Evolutionary conservation across 2,797 vertebrate genomes (phyloP).

Genomic region (Pteronotus mesoamericanus): DNA sequence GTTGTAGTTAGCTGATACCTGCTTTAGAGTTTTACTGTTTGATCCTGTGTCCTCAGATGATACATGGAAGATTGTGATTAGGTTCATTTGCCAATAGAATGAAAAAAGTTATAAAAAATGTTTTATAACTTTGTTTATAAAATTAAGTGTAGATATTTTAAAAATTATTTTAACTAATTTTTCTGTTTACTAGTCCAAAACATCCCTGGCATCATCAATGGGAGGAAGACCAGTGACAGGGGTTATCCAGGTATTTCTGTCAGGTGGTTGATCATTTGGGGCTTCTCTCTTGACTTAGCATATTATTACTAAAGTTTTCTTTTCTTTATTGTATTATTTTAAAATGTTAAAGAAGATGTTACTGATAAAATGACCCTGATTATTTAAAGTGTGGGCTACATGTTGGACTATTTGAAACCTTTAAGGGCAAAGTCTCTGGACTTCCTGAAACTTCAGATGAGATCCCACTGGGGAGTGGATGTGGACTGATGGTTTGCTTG

Average conservation of each 20-base stretch:
- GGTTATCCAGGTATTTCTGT: constrained; percentile 88
- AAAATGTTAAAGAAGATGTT: constrained; percentile 19
- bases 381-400: background rate
- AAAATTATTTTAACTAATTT: constrained; percentile 65
- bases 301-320: background rate
- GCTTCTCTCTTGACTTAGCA: constrained; percentile 19
- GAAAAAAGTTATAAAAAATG: constrained; percentile 12
- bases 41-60: background rate
- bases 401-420: background rate
- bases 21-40: background rate
- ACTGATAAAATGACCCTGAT: background rate
- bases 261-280: background rate
- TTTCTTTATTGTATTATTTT: background rate
- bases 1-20: background rate
- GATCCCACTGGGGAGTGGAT: background rate
- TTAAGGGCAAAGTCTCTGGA: background rate
- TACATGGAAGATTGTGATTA: background rate
- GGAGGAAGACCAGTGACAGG: constrained; percentile 94
- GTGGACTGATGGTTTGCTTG: background rate
- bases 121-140: constrained; percentile 1
- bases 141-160: constrained; percentile 10
- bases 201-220: constrained; percentile 88
- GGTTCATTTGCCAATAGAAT: background rate
- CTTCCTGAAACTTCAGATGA: background rate
- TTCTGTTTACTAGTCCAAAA: constrained; percentile 85